Evolutionary conservation across 2,888 invertebrate genomes (phyloP), one percentile per base, ranked within the genome.

Genomic region (Miltochrista miniata): DNA sequence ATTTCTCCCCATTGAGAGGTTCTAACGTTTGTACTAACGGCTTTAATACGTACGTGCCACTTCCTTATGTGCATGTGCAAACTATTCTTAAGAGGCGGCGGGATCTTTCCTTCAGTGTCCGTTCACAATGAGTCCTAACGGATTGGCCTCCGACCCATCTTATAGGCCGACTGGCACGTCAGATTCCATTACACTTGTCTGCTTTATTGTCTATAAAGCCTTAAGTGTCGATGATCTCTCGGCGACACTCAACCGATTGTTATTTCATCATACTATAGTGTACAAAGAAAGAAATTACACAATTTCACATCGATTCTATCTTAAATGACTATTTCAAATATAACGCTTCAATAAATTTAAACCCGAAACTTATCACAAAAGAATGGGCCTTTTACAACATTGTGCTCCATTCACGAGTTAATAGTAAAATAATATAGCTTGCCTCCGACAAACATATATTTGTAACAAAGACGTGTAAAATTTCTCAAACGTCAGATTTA

Each of bases 401-500:
- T 72, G 66, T 78, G 81, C 79, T 70, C 76, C 74, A 82, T 85
- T 86, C 79, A 79, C 68, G 52, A 61, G 61, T 64, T 78, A 80
- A 85, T 80, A 80, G 82, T 81, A 76, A 83, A 84, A 83, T 84
- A 84, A 85, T 85, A 86, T 79, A 77, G 73, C 79, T 64, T 59
- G 69, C 61, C 64, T 69, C 71, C 74, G 75, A 79, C 79, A 72
- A 76, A 76, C 80, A 79, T 82, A 79, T 79, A 83, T 85, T 80
- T 82, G 79, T 85, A 80, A 87, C 87, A 83, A 79, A 83, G 83
- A 83, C 70, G 83, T 87, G 88, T 89, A 87, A 86, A 87, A 88
- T 88, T 86, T 87, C 85, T 85, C 85, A 80, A 82, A 83, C 79
- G 78, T 84, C 80, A 76, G 79, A 87, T 87, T 87, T 87, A 89